Evolutionary conservation across 2,113 vertebrate genomes (phyloP), one percentile per base, ranked within the genome.

Genomic region (Charina bottae): DNA sequence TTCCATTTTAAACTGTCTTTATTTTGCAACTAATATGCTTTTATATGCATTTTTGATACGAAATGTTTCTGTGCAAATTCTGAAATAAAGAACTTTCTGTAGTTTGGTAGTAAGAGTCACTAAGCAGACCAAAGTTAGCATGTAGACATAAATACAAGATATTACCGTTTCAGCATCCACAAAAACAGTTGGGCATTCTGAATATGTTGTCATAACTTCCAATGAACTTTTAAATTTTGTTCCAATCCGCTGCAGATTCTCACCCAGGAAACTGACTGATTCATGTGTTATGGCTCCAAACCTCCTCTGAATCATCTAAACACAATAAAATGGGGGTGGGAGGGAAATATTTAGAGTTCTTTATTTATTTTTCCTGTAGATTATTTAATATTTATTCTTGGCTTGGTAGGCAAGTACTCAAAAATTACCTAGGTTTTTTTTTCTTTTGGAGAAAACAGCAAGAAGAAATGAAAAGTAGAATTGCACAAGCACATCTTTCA

Each of bases 161-260:
- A 98, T 98, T 97, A 99, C 99, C 95, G 99, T 99, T 97, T 99
- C 99, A 0, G 99, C 99, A n/a, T 99, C 99, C 96, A 99, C 97
- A 92, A 99, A 98, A 96, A 99, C 99, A 0, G 99, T 99, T 0
- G 99, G 99, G 56, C 99, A 99, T 94, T 99, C 98, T 0, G 99
- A 99, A 97, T 97, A 98, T 0, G 97, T 93, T 95, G 99, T 98
- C 99, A 99, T 99, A 95, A 99, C 99, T 92, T 99, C 98, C 95
- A 99, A 93, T 21, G 99, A 99, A 93, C 99, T 99, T 95, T 96
- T 98, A 96, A 99, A 99, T 96, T 99, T 99, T 87, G 98, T 98
- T n/a, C 99, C 98, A 95, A 99, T 98, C 92, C 98, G 98, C n/a
- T 99, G 98, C 1, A 99, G 98, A 94, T 97, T 97, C 72, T 99